These are phyloP conservation scores for Sorex araneus DNA, from an alignment of 2,113 vertebrate genomes.

Conservation along the genomic window DNA sequence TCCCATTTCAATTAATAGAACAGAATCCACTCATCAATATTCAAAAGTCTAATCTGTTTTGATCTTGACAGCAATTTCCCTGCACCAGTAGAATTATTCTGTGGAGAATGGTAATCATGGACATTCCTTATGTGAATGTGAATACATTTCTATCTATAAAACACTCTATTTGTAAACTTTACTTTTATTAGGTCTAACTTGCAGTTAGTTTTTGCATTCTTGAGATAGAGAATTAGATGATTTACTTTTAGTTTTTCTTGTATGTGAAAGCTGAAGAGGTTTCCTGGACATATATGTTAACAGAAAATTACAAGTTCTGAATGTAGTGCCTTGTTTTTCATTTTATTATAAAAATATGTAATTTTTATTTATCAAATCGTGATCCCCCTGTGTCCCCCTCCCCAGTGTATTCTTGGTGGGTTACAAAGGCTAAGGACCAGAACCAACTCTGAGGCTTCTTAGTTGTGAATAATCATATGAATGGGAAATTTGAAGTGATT, in stretches of 20 bases:
- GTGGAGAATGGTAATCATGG: no score
- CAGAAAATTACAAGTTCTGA: not conserved
- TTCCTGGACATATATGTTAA: constrained; percentile 8
- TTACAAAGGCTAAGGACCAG: not conserved
- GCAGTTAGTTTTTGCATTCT: not conserved
- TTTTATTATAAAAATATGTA: not conserved
- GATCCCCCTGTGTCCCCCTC: no score
- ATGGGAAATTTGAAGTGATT: not conserved
- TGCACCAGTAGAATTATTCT: no score
- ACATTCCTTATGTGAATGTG: no score
- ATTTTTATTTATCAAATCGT: no score
- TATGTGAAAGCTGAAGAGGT: not conserved
- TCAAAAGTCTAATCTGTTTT: not conserved
- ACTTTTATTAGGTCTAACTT: not conserved
- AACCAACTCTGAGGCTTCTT: not conserved
- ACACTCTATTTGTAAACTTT: not conserved
- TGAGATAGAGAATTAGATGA: not conserved
- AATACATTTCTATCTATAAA: no score
- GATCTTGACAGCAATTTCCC: no score
- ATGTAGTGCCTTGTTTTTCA: not conserved
- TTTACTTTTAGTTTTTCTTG: not conserved
- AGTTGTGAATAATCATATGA: constrained; percentile 3
- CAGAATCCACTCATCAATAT: not conserved
- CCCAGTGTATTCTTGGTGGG: not conserved
- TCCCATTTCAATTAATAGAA: not conserved